Base-by-base conservation (phyloP, 2,113 vertebrate species). In the Rhadina sibilatrix region DNA sequence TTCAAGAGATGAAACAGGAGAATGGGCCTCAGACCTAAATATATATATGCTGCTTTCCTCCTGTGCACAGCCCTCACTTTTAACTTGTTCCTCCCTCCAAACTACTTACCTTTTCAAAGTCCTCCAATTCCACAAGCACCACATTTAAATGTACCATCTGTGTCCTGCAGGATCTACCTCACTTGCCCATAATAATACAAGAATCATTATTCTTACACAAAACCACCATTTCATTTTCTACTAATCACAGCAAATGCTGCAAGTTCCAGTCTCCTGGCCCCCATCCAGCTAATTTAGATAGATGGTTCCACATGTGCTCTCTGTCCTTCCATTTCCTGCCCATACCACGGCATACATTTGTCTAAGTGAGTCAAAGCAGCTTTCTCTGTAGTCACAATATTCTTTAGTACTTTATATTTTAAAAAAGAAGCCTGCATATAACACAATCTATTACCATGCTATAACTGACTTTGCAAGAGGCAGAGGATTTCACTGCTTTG, bases 251-350 rank as follows among this genome's bases (percentile, higher is more conserved):
- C 54, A 85, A 90, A 89, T 53, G 72, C n/a, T 86, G 87, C 76
- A 71, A 71, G 85, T 87, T 57, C 89, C 90, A 94, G 76, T 44
- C 87, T 86, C 85, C 93, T 95, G 96, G 93, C 82, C 74, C 60
- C 47, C 54, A 60, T 65, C 87, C 86, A 96, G 96, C 88, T 95
- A 89, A 96, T 95, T 94, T 83, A 87, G 94, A 92, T 79, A 89
- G 92, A 94, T 87, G 83, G 89, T 87, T 95, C 91, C 95, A 95
- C 82, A 93, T 92, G 89, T 94, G 94, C 90, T 90, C 94, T 83
- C 90, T 83, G 93, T 95, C 77, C 85, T 87, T 94, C 96, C 69
- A 82, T 82, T 95, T 94, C 96, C 94, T 93, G 83, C 68, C 86
- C 74, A 4, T 75, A 84, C 38, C 65, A 44, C 40, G 2, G 59